phyloP scores from a whole-genome alignment of 2,888 invertebrate genomes.

The Dusona sp. region DNA sequence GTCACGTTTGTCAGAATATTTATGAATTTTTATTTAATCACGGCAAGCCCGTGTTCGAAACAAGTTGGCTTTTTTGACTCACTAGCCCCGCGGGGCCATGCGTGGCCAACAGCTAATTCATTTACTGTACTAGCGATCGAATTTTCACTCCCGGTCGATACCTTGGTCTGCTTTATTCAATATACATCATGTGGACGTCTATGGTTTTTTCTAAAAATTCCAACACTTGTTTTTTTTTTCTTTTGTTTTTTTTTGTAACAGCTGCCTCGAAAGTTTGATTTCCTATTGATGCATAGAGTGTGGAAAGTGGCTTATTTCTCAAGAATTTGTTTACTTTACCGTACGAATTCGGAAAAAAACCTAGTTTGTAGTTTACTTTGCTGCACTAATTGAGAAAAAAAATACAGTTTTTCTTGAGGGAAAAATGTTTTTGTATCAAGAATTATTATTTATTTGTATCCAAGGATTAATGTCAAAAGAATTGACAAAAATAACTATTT shows the following conservation, averaged over 20 bases:
- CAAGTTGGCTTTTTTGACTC: conserved; percentile 11
- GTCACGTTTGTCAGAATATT: conserved; percentile 42
- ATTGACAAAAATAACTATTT: not conserved
- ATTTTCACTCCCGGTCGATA: not conserved
- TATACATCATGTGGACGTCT: not conserved
- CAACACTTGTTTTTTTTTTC: not conserved
- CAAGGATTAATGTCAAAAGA: not conserved
- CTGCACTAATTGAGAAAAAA: not conserved
- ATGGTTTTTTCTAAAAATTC: not conserved
- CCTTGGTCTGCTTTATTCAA: not conserved
- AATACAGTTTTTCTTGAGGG: not conserved
- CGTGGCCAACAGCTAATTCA: conserved; percentile 22
- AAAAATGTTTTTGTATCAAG: not conserved
- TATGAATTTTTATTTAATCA: conserved; percentile 63
- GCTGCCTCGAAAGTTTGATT: not conserved
- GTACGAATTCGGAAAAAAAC: not conserved
- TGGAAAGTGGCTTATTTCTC: not conserved
- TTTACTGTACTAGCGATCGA: conserved; percentile 13
- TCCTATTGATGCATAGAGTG: not conserved
- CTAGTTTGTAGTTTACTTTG: too few species aligned
- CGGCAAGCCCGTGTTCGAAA: conserved; percentile 1
- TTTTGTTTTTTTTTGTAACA: not conserved
- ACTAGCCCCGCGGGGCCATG: conserved; percentile 18
- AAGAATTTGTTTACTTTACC: not conserved
- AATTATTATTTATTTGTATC: not conserved